These are phyloP conservation scores for Ypsolopha sequella DNA, from an alignment of 2,888 invertebrate genomes.

Conservation along the genomic window DNA sequence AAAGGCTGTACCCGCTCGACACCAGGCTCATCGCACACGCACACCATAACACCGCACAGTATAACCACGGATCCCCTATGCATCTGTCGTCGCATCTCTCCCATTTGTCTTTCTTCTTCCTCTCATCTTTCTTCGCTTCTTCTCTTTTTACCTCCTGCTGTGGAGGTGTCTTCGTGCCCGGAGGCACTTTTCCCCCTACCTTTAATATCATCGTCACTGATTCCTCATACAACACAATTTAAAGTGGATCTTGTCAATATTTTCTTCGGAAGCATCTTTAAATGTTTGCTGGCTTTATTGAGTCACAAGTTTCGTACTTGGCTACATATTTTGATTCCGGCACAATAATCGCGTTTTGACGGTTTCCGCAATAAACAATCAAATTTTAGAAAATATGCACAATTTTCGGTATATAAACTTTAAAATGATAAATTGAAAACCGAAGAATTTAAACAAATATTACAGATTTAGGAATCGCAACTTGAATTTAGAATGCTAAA, in stretches of 20 bases:
- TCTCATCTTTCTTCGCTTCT: slow-evolving; percentile 19
- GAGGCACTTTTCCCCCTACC: slow-evolving; percentile 48
- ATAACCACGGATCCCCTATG: slow-evolving; percentile 51
- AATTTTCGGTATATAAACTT: background rate
- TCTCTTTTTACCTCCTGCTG: slow-evolving; percentile 31
- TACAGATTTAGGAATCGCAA: background rate
- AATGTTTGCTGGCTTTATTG: no score
- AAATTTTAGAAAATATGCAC: background rate
- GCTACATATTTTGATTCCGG: no score
- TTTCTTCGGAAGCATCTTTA: no score
- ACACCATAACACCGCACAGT: slow-evolving; percentile 72
- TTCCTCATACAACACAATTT: background rate
- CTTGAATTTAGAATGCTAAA: slow-evolving; percentile 7
- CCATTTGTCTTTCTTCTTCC: slow-evolving; percentile 29
- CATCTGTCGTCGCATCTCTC: slow-evolving; percentile 48
- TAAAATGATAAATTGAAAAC: background rate
- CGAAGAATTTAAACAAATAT: no score
- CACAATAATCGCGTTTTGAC: no score
- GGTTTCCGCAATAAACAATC: background rate
- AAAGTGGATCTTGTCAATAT: no score
- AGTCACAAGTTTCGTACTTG: no score
- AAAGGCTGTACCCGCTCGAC: slow-evolving; percentile 72
- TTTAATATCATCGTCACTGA: slow-evolving; percentile 50
- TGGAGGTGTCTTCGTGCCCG: slow-evolving; percentile 19
- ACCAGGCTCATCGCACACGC: slow-evolving; percentile 75